These are phyloP conservation scores for Chinchilla lanigera DNA, from an alignment of 2,113 vertebrate species.

Conservation along the genomic window DNA sequence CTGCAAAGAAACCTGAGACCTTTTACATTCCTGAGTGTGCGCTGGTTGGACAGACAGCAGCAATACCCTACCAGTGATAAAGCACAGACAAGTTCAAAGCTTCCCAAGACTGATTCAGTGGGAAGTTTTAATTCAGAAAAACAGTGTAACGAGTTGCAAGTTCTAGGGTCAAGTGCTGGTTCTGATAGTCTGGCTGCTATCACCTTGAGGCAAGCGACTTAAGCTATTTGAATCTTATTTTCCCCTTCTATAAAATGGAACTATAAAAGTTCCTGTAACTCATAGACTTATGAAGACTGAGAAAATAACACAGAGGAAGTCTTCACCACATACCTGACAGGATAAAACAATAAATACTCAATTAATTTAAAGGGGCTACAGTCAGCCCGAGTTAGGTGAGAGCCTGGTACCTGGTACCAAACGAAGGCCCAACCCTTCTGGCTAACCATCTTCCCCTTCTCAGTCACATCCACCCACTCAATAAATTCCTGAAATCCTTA, in stretches of 20 bases:
- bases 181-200: not conserved
- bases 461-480: slow-evolving; percentile 29
- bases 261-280: not conserved
- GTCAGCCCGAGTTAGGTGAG: not conserved
- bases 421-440: not conserved
- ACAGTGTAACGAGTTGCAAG: not conserved
- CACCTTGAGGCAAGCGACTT: not conserved
- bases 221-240: slow-evolving; percentile 40
- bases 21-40: not conserved
- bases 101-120: not conserved
- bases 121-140: slow-evolving; percentile 14
- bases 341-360: not conserved
- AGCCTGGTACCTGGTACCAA: not conserved
- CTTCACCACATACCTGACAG: not conserved
- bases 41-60: not conserved
- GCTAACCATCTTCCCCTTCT: not conserved
- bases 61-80: not conserved
- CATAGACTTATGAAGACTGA: not conserved
- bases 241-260: slow-evolving; percentile 2
- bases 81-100: not conserved
- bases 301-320: slow-evolving; percentile 1
- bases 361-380: not conserved
- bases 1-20: not conserved
- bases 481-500: slow-evolving; percentile 71
- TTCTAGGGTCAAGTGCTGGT: not conserved